Percentiles rank a stretch among this genome's conserved stretches.
phyloP scores from a whole-genome alignment of 2,888 invertebrate species.

The Tipula helvola region DNA sequence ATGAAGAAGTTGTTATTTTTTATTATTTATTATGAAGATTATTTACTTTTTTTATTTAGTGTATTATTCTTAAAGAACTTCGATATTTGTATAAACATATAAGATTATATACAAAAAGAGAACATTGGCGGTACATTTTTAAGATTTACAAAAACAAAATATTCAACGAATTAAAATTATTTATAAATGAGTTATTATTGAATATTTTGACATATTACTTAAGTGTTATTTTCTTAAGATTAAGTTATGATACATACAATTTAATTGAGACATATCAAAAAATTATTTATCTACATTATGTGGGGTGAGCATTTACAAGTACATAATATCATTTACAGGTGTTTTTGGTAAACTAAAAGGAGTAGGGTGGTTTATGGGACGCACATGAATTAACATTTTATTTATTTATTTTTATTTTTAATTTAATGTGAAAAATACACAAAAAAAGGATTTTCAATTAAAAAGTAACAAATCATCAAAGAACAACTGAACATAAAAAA shows the following conservation, averaged over 20 bases:
- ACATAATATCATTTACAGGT: not conserved
- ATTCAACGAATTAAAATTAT: not conserved
- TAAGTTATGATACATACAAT: not conserved
- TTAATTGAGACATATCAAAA: not conserved
- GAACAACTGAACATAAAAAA: not conserved
- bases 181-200: not conserved
- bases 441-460: not conserved
- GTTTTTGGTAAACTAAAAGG: not conserved
- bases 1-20: conserved; percentile 4
- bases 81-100: not conserved
- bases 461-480: not conserved
- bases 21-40: not conserved
- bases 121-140: not conserved
- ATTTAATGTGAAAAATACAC: not conserved
- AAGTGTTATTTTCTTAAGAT: not conserved
- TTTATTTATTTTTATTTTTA: not conserved
- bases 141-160: not conserved
- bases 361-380: not conserved
- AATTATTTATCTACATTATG: not conserved
- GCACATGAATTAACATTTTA: not conserved
- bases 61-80: not conserved
- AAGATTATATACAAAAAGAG: not conserved
- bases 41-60: not conserved
- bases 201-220: not conserved
- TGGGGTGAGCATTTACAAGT: not conserved